A percentile compares a stretch with the other conserved stretches of the same genome.
Evolutionary conservation across 2,888 invertebrate genomes (phyloP).

Genomic region (Apoderus coryli): DNA sequence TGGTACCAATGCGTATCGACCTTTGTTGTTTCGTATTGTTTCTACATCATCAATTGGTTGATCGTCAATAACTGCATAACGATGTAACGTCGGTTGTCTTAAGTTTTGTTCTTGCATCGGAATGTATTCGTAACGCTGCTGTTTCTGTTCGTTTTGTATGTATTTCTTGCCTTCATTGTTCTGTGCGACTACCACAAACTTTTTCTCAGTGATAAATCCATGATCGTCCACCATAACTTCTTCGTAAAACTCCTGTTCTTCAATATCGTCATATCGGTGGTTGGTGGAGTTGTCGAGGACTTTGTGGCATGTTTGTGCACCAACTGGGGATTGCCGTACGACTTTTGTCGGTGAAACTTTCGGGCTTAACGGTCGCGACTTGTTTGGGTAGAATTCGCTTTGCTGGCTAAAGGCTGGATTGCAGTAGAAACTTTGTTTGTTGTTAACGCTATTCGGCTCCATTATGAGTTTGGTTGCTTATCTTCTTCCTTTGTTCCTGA

Average conservation of each 20-base stretch:
- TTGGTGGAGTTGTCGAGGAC: slow-evolving; percentile 20
- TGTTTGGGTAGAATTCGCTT: slow-evolving; percentile 45
- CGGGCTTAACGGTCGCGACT: slow-evolving; percentile 31
- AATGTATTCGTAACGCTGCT: slow-evolving; percentile 40
- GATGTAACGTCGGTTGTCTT: slow-evolving; percentile 31
- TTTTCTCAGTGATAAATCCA: slow-evolving; percentile 28
- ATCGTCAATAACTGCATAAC: slow-evolving; percentile 50
- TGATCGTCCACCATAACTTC: slow-evolving; percentile 31
- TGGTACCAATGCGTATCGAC: slow-evolving; percentile 26
- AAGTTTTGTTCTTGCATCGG: slow-evolving; percentile 31
- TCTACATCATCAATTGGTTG: slow-evolving; percentile 39
- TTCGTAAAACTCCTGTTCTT: slow-evolving; percentile 32
- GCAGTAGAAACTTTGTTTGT: slow-evolving; percentile 45
- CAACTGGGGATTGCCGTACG: slow-evolving; percentile 29
- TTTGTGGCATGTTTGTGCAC: slow-evolving; percentile 27
- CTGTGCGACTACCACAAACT: slow-evolving; percentile 31
- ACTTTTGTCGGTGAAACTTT: slow-evolving; percentile 19
- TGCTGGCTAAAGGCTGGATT: slow-evolving; percentile 70
- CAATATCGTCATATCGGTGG: slow-evolving; percentile 20
- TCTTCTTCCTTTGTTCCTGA: no score
- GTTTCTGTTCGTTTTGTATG: slow-evolving; percentile 13
- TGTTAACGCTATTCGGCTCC: no score
- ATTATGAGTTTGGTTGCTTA: no score
- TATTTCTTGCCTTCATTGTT: slow-evolving; percentile 22
- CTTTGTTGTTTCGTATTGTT: slow-evolving; percentile 13